A percentile compares a stretch with the other conserved stretches of the same genome.
Evolutionary conservation across 2,113 vertebrate genomes (phyloP).

Genomic region (Electrona antarctica): DNA sequence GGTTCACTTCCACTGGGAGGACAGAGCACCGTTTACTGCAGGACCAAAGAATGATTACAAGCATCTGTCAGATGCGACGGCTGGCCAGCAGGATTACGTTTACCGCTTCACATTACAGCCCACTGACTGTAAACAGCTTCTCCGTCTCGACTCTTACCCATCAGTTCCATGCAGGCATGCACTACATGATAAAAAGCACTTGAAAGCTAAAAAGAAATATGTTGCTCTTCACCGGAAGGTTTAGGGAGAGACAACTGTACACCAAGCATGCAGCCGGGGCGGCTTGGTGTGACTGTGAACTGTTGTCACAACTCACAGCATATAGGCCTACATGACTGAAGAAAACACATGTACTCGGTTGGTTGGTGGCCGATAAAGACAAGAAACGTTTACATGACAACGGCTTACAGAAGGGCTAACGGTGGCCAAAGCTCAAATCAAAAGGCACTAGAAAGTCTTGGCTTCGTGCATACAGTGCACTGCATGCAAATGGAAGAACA

Average conservation of each 20-base stretch:
- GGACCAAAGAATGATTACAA: constrained; percentile 7
- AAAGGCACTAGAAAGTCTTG: constrained; percentile 68
- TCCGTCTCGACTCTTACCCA: neutral
- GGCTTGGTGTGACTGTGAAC: constrained; percentile 11
- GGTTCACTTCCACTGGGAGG: constrained; percentile 33
- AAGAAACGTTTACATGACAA: constrained; percentile 7
- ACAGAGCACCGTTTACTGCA: constrained; percentile 1
- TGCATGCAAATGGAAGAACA: constrained; percentile 51
- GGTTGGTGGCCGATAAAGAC: constrained; percentile 11
- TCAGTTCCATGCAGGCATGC: constrained; percentile 66
- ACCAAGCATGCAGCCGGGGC: constrained; percentile 41
- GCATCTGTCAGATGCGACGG: constrained; percentile 28
- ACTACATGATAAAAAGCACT: constrained; percentile 29
- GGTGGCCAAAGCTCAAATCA: constrained; percentile 36
- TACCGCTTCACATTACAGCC: constrained; percentile 36
- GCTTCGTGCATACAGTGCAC: constrained; percentile 50
- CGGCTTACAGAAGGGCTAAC: constrained; percentile 9
- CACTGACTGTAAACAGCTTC: constrained; percentile 30
- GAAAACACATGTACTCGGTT: neutral
- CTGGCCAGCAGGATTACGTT: constrained; percentile 33
- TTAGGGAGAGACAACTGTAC: constrained; percentile 24
- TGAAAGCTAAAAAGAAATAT: constrained; percentile 11
- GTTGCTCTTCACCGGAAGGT: constrained; percentile 11
- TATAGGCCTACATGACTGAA: neutral
- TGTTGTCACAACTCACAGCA: neutral